Conservation (phyloP, 2,888 invertebrate species). For the Allophyes oxyacanthae region DNA sequence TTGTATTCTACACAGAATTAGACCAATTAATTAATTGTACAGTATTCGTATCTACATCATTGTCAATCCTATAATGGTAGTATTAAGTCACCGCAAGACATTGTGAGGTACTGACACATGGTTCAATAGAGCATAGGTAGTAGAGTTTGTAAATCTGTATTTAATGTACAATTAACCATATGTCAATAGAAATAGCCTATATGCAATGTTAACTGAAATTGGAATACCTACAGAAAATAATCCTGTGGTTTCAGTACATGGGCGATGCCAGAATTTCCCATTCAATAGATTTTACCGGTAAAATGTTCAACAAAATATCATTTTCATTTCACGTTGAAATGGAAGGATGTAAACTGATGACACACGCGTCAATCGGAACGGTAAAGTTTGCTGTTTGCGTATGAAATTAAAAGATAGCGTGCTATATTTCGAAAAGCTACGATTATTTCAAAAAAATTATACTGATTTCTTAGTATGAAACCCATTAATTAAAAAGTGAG, state of each 20-base stretch:
- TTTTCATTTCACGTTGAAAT: constrained; percentile 26
- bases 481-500: background rate
- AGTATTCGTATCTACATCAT: background rate
- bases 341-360: constrained; percentile 26
- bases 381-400: constrained; percentile 33
- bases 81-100: constrained; percentile 14
- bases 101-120: constrained; percentile 17
- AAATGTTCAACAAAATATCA: constrained; percentile 35
- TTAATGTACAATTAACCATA: constrained; percentile 31
- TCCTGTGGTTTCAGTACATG: constrained; percentile 5
- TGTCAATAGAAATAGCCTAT: constrained; percentile 4
- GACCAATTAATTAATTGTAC: background rate
- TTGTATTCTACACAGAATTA: too few species aligned
- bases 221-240: constrained; percentile 21
- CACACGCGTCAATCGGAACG: constrained; percentile 20
- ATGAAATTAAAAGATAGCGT: constrained; percentile 43
- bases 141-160: constrained; percentile 27
- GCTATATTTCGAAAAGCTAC: constrained; percentile 8
- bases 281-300: constrained; percentile 31
- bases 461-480: too few species aligned
- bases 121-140: background rate
- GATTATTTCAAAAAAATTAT: too few species aligned
- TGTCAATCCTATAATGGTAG: background rate
- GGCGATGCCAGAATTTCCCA: constrained; percentile 19
- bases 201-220: constrained; percentile 32